Evolutionary conservation across 2,888 invertebrate species (phyloP), one percentile per base, ranked within the genome.

Genomic region (Thera britannica): DNA sequence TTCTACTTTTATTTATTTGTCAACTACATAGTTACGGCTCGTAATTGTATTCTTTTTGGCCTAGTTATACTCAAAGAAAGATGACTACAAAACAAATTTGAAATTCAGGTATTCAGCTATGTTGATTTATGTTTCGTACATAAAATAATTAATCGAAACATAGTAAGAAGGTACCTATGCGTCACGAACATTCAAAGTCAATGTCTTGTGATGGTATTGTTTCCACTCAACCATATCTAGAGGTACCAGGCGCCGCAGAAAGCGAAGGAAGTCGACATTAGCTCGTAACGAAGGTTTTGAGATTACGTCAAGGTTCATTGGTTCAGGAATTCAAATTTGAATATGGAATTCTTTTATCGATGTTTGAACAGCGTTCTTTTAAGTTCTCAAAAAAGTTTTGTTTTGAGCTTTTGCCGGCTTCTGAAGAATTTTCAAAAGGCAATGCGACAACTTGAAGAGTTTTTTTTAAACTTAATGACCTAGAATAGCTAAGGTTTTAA

Each of bases 241-340:
- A 55, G 72, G 81, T 82, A 82, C 79, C 79, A 83, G 80, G 79
- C 73, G 65, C 66, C 66, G 67, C 80, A 83, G 80, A 76, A 83
- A 79, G 73, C 77, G 74, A 73, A 86, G 92, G 90, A 90, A 89
- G 83, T 83, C 63, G 78, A 74, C 86, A 80, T 83, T 82, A 83
- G 80, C 78, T 78, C 72, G 70, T 74, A 73, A 64, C 72, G 82
- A 85, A 89, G 88, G 89, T 60, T 70, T 58, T 64, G 62, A 66
- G 69, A 73, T 74, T 68, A 49, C 70, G 65, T 62, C 70, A 72
- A 74, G 71, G 73, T 72, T 72, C 70, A 71, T 68, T 67, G 54
- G 65, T 70, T 70, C 63, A 58, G 52, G 58, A 72, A 73, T 74
- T 62, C 6, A 2, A 68, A 63, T 57, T 52, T 11, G 56, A 41